These are phyloP conservation scores for Griposia aprilina DNA, from an alignment of 2,888 invertebrate genomes.

Conservation along the genomic window DNA sequence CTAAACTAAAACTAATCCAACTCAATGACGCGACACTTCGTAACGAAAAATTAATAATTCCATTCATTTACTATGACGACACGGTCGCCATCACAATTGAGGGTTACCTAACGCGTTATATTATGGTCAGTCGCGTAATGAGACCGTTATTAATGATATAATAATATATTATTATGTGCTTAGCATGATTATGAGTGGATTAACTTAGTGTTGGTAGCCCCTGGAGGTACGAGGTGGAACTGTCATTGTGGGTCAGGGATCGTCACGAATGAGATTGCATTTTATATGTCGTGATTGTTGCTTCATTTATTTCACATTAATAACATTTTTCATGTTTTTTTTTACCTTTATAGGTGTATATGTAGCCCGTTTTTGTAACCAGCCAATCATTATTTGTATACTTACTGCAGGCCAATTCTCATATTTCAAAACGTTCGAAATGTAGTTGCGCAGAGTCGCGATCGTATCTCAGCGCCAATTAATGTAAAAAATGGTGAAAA, in stretches of 20 bases:
- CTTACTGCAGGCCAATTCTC: too few species aligned
- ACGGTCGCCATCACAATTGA: constrained; percentile 34
- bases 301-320: constrained; percentile 12
- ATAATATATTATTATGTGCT: constrained; percentile 31
- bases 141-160: constrained; percentile 34
- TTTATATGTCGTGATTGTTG: not conserved
- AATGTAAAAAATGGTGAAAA: too few species aligned
- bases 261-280: constrained; percentile 13
- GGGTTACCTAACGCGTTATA: constrained; percentile 33
- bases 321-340: not conserved
- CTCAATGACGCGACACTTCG: constrained; percentile 19
- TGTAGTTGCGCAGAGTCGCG: too few species aligned
- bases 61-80: constrained; percentile 27
- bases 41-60: constrained; percentile 39
- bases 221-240: constrained; percentile 4
- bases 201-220: constrained; percentile 13
- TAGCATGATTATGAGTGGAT: constrained; percentile 27
- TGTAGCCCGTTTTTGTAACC: not conserved
- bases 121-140: constrained; percentile 42
- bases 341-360: not conserved
- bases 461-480: too few species aligned
- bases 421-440: too few species aligned
- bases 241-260: constrained; percentile 45
- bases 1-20: constrained; percentile 6
- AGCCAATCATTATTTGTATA: not conserved